Evolutionary conservation across 2,113 vertebrate species (phyloP).

Genomic region (Rhinichthys klamathensis): DNA sequence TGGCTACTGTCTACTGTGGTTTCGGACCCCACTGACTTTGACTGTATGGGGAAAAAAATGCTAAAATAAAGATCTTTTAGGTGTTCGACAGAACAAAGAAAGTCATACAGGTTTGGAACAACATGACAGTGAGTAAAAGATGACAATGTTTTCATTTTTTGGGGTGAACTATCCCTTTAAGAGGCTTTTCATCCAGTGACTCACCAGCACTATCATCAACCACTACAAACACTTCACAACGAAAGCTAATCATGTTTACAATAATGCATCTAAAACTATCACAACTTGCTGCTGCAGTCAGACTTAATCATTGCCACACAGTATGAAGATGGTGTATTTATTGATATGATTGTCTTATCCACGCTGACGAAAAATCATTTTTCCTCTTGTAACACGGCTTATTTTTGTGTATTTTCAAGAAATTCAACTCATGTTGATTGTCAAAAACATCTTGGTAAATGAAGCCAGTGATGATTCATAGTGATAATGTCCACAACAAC

Average conservation of each 20-base stretch:
- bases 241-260: slow-evolving; percentile 50
- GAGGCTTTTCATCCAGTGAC: neutral
- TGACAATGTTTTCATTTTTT: neutral
- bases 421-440: neutral
- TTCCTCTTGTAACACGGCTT: neutral
- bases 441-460: neutral
- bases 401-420: neutral
- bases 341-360: slow-evolving; percentile 16
- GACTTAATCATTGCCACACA: slow-evolving; percentile 58
- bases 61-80: neutral
- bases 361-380: neutral
- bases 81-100: neutral
- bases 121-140: neutral
- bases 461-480: neutral
- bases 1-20: neutral
- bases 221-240: slow-evolving; percentile 10
- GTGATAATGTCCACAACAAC: neutral
- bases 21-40: neutral
- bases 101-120: neutral
- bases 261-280: slow-evolving; percentile 43
- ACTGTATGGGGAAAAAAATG: neutral
- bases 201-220: neutral
- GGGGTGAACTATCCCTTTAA: neutral
- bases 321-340: slow-evolving; percentile 46
- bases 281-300: slow-evolving; percentile 50